Evolutionary conservation across 2,113 vertebrate genomes (phyloP).

Genomic region (Nymphicus hollandicus): DNA sequence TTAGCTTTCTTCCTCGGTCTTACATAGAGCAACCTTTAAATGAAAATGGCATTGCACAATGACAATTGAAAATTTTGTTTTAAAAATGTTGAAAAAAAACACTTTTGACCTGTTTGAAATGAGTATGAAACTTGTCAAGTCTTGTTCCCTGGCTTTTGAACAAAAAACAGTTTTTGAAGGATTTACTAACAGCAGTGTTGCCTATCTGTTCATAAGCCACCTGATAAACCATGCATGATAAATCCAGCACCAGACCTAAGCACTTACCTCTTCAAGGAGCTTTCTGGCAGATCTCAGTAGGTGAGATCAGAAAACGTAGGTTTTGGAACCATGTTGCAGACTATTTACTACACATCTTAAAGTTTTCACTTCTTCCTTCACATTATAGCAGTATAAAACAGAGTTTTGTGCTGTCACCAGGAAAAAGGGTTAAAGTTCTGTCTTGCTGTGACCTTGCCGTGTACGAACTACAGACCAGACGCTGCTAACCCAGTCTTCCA

Average conservation of each 20-base stretch:
- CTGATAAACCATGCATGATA: neutral
- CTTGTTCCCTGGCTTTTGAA: neutral
- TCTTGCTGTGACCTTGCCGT: neutral
- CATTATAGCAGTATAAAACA: neutral
- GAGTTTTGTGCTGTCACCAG: neutral
- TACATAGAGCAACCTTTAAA: neutral
- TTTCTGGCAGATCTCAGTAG: neutral
- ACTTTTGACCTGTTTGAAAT: neutral
- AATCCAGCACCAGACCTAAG: neutral
- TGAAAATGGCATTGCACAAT: neutral
- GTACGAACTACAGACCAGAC: neutral
- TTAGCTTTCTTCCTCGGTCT: neutral
- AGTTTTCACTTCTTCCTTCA: neutral
- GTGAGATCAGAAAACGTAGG: rapidly evolving
- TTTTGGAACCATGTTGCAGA: neutral
- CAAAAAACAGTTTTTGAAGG: neutral
- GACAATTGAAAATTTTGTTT: neutral
- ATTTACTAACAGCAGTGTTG: neutral
- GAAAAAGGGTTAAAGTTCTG: neutral
- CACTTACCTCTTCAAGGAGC: neutral
- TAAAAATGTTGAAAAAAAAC: neutral
- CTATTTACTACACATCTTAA: neutral
- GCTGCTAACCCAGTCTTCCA: neutral
- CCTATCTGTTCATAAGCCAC: neutral
- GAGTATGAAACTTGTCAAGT: neutral